Evolutionary conservation across 2,888 invertebrate genomes (phyloP), one percentile per base, ranked within the genome.

Genomic region (Macropis europaea): DNA sequence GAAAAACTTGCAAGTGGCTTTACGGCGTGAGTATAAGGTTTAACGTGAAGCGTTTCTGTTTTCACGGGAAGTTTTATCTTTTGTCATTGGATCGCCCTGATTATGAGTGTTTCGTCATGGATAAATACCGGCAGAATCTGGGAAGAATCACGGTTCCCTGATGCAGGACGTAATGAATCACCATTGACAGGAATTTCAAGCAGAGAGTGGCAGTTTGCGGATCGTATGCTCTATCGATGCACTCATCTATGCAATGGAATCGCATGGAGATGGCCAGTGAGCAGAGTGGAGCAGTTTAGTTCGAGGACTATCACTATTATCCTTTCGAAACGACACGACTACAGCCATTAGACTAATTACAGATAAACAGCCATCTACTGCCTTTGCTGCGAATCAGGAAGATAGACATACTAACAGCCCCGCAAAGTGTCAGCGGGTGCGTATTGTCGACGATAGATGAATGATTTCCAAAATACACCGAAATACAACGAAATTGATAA

Each of bases 311-410:
- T 54, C 50, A 26, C 56, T 34, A 43, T 47, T 54, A 48, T 73
- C 56, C 48, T 52, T 72, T 64, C 60, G 28, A 54, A 76, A 73
- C 62, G 61, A 52, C 67, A 36, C 56, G 61, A 13, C 57, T 50
- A 40, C 36, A 13, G 40, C 71, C 71, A 72, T 72, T 57, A 69
- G 38, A 17, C 40, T 72, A 72, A 72, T 69, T 72, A 62, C 71
- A 36, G 68, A 67, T 77, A 79, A 79, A 77, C 72, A 72, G 66
- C 30, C 24, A 28, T 13, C 9, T 17, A 66, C 45, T 52, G 66
- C 45, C 45, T 28, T n/a, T 42, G 30, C 15, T 7, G 36, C 17
- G 15, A 28, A 48, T 45, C 50, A 40, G 57, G 15, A n/a, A 19
- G 19, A 40, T 26, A 17, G 17, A 3, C n/a, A 11, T 28, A n/a